Conservation (phyloP, 2,888 invertebrate genomes). For the Dichetophora obliterata region DNA sequence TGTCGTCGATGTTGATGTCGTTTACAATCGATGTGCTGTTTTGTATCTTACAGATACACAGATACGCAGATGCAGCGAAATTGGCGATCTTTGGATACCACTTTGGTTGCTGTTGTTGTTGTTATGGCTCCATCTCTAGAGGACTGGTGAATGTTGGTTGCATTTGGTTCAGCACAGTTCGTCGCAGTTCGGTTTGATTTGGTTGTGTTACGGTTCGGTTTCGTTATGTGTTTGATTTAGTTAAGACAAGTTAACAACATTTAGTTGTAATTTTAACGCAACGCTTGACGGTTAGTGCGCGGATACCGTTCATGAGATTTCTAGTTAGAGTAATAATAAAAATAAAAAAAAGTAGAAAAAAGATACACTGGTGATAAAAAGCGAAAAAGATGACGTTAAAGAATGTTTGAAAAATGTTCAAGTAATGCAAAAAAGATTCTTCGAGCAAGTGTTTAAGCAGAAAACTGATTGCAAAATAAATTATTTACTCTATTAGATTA, state of each 20-base stretch:
- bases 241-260: slow-evolving; percentile 41
- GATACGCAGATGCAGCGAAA: background rate
- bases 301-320: background rate
- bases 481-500: no score
- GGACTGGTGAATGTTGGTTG: background rate
- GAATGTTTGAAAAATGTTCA: background rate
- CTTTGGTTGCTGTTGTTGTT: background rate
- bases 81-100: slow-evolving; percentile 1
- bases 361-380: background rate
- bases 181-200: slow-evolving; percentile 13
- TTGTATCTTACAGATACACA: slow-evolving; percentile 6
- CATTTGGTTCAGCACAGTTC: slow-evolving; percentile 15
- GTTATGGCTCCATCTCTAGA: background rate
- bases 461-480: slow-evolving; percentile 12
- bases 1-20: background rate
- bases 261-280: slow-evolving; percentile 45
- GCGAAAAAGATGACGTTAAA: background rate
- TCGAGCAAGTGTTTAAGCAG: background rate
- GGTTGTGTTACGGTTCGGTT: background rate
- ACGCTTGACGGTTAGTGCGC: slow-evolving; percentile 37
- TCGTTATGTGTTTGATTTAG: slow-evolving; percentile 29
- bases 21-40: background rate
- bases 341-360: background rate
- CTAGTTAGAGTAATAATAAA: background rate
- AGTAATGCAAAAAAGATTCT: background rate